phyloP scores from a whole-genome alignment of 2,888 invertebrate species.

The Lobophora halterata region DNA sequence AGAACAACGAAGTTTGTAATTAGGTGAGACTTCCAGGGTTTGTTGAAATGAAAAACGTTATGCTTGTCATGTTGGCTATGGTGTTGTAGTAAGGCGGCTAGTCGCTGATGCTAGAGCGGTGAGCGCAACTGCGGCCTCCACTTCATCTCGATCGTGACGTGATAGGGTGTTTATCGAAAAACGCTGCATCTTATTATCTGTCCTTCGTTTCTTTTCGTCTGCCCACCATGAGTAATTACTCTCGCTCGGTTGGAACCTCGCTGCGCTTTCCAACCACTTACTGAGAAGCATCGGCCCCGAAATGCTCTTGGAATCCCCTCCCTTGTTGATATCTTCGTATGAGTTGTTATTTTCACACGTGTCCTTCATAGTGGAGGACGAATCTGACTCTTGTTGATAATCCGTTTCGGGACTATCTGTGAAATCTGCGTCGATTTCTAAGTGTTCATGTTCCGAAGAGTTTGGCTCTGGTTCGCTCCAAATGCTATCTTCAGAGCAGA shows the following conservation, averaged over 20 bases:
- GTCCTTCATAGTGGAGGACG: constrained; percentile 59
- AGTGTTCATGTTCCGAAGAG: constrained; percentile 46
- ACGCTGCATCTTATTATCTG: constrained; percentile 48
- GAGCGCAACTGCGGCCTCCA: constrained; percentile 88
- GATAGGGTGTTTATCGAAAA: constrained; percentile 48
- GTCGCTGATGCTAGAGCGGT: constrained; percentile 82
- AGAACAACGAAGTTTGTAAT: constrained; percentile 2
- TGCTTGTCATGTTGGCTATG: constrained; percentile 1
- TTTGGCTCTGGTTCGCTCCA: constrained; percentile 84
- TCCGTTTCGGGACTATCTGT: constrained; percentile 54
- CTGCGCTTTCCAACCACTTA: constrained; percentile 89
- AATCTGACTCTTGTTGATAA: constrained; percentile 55
- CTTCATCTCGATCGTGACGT: constrained; percentile 85
- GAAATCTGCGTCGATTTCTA: constrained; percentile 50
- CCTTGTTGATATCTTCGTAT: constrained; percentile 35
- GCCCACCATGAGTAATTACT: constrained; percentile 86
- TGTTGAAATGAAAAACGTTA: background rate
- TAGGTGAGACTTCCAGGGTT: too few relatives aligned
- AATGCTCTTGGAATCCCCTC: constrained; percentile 51
- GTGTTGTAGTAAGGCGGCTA: constrained; percentile 50
- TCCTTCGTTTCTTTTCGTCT: constrained; percentile 57
- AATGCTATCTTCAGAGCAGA: constrained; percentile 88
- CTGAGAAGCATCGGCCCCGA: constrained; percentile 83
- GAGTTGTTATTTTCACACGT: constrained; percentile 64
- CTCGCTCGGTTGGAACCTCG: constrained; percentile 86